Evolutionary conservation across 2,888 invertebrate genomes (phyloP), one percentile per base, ranked within the genome.

Genomic region (Chrysomela aeneicollis): DNA sequence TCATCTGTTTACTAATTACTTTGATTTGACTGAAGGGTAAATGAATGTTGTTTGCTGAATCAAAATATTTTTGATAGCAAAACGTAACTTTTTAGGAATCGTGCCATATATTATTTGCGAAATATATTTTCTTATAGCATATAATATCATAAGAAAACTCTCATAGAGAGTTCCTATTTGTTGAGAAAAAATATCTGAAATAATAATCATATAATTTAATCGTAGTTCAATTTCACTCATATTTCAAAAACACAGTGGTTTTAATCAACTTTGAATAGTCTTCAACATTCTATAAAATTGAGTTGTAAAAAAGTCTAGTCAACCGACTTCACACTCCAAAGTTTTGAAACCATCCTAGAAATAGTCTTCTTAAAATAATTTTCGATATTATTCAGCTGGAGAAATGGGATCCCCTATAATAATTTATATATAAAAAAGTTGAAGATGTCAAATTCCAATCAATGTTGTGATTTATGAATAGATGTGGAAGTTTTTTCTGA

Each of bases 391-490:
- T 42, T 42, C n/a, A 42, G 42, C 42, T 42, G 42, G 42, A 42
- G n/a, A 42, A 42, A 42, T 15, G 42, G 42, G 42, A n/a, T 42
- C 42, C 42, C 42, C 3, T 42, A 42, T 42, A 15, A 42, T 42
- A 37, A 57, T 64, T 58, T 42, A 42, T 42, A 42, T 42, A 15
- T 3, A n/a, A 42, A 15, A 53, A 65, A 57, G 52, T 50, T 49
- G 17, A 42, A 50, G 3, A 46, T 57, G n/a, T 47, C 19, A 52
- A 53, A 59, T 54, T 61, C 52, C 62, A 67, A 57, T 64, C 58
- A 60, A 54, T 67, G 66, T 67, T 63, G 60, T 64, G 58, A 64
- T 62, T 58, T 67, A 64, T 68, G 65, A 49, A 68, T 68, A 68
- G 49, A 46, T 64, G 58, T 63, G 58, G 59, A 63, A 61, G 61